Base-by-base conservation (phyloP, 2,113 vertebrate genomes). In the Caloenas nicobarica region DNA sequence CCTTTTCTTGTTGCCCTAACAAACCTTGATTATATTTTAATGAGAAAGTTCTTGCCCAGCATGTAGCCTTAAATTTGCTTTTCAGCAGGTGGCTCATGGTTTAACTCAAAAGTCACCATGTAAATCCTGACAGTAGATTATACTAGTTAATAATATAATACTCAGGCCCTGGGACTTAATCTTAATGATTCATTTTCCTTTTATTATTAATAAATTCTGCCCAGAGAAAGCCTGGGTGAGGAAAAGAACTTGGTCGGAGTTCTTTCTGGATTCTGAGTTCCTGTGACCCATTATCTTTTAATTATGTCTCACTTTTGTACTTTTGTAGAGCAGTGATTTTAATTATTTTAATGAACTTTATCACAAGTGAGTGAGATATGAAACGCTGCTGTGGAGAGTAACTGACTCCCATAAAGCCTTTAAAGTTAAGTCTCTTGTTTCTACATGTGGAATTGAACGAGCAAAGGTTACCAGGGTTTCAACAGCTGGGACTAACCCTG, bases 281-380 rank as follows among this genome's bases (percentile, higher is more conserved):
- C 54, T 84, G 68, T 91, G 68, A 93, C 69, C 84, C 38, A 48
- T 95, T 88, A 89, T 89, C 72, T 96, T 85, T 95, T 95, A 92
- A 91, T 97, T 94, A 85, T 65, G 56, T 36, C 60, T 97, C 77
- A 70, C 44, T 86, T 94, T 79, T 62, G 60, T 81, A 50, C 64
- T 95, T 91, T 65, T 36, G 40, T 61, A 82, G 44, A 79, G 44
- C 68, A 61, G 85, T 74, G 40, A 73, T 90, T 93, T 92, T 86
- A 94, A 91, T 92, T 44, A 91, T 94, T 87, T 91, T 92, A 97
- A 96, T 93, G 56, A 96, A 66, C 36, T 85, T 96, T 85, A 88
- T 80, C 81, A 89, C 50, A 89, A 94, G 72, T 86, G 28, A 65
- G 48, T 25, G 78, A 86, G 71, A 72, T 53, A 70, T 18, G 58